phyloP scores from a whole-genome alignment of 1,140 invertebrate genomes.

The Brachionus rubens region DNA sequence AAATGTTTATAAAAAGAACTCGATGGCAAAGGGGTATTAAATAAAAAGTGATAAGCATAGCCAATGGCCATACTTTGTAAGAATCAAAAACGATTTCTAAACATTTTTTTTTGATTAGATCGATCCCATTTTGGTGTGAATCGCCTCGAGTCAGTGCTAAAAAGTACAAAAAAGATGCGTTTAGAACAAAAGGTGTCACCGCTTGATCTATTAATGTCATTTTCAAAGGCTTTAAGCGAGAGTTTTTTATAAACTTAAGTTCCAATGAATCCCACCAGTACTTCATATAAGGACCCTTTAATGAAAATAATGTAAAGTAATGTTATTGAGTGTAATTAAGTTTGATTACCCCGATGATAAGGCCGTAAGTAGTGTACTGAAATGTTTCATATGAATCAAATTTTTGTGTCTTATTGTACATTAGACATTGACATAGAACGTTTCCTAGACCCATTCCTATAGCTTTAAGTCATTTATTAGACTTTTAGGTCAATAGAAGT shows the following conservation, averaged over 20 bases:
- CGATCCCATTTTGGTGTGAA: background rate
- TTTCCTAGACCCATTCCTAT: too few relatives aligned
- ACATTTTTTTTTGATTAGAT: background rate
- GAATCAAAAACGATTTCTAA: background rate
- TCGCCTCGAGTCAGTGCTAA: background rate
- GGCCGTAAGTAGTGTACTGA: too few relatives aligned
- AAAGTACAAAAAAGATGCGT: background rate
- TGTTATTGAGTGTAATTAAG: too few relatives aligned
- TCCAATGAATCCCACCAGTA: conserved; percentile 21
- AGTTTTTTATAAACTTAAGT: conserved; percentile 4
- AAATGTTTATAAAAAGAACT: conserved; percentile 12
- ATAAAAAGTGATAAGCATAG: conserved; percentile 22
- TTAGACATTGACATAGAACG: too few relatives aligned
- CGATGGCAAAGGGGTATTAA: background rate
- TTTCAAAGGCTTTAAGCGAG: background rate
- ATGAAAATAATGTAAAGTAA: too few relatives aligned
- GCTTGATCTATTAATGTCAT: conserved; percentile 10
- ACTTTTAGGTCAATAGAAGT: too few relatives aligned
- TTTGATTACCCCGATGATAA: too few relatives aligned
- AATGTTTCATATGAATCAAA: too few relatives aligned
- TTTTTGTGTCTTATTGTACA: too few relatives aligned
- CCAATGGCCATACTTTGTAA: conserved; percentile 27
- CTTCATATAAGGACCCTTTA: background rate
- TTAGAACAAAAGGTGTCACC: background rate
- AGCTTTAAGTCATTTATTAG: too few relatives aligned